phyloP scores from a whole-genome alignment of 35 echinoderm and acorn worm genomes.

The Hemicentrotus pulcherrimus region DNA sequence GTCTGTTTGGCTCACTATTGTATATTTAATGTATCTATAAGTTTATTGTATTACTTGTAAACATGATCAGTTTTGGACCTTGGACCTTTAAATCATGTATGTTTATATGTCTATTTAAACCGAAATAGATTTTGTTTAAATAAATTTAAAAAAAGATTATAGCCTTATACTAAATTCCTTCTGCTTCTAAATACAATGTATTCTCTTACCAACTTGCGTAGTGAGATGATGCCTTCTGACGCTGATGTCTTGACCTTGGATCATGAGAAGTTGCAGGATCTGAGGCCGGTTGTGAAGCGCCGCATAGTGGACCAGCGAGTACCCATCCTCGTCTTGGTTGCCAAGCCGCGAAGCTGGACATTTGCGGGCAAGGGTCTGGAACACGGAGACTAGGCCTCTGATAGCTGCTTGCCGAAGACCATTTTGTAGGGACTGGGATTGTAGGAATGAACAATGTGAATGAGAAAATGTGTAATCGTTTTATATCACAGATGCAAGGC shows the following conservation, averaged over 20 bases:
- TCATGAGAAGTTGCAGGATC: conserved; percentile 80
- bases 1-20: too few relatives aligned
- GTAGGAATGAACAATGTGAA: background rate
- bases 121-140: too few relatives aligned
- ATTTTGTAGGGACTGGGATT: conserved; percentile 76
- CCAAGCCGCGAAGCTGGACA: conserved; percentile 69
- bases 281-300: conserved; percentile 78
- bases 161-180: too few relatives aligned
- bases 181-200: background rate
- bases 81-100: too few relatives aligned
- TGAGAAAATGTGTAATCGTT: background rate
- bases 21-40: too few relatives aligned
- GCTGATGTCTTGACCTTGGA: conserved; percentile 93
- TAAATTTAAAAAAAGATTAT: too few relatives aligned
- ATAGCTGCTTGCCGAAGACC: conserved; percentile 77
- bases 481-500: too few relatives aligned
- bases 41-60: too few relatives aligned
- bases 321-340: conserved; percentile 94
- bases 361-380: conserved; percentile 92
- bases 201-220: conserved; percentile 73
- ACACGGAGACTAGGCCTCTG: conserved; percentile 78
- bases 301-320: conserved; percentile 86
- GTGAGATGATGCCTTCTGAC: conserved; percentile 83
- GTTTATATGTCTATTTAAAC: too few relatives aligned
- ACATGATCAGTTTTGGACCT: too few relatives aligned